Evolutionary conservation across 1,140 invertebrate species (phyloP).

Genomic region (Vollenhovia emeryi): DNA sequence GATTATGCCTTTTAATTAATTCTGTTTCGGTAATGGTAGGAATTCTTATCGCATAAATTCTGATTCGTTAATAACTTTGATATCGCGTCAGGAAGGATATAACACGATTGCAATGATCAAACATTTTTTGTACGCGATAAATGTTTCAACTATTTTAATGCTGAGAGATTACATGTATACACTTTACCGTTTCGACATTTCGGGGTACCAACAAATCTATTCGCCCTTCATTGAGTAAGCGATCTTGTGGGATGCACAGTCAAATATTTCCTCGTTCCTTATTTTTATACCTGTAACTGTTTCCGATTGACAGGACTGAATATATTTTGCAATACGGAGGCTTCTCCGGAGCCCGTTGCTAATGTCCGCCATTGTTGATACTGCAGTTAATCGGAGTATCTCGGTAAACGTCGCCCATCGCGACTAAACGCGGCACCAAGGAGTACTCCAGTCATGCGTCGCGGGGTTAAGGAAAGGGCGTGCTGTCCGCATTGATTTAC

Average conservation of each 20-base stretch:
- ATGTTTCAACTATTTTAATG: neutral
- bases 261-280: neutral
- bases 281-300: neutral
- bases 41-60: neutral
- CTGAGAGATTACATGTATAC: neutral
- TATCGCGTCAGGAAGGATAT: neutral
- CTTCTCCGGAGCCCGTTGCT: neutral
- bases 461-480: slow-evolving; percentile 76
- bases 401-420: slow-evolving; percentile 56
- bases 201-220: neutral
- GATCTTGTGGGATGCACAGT: neutral
- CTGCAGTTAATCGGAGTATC: slow-evolving; percentile 34
- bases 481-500: slow-evolving; percentile 79
- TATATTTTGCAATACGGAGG: neutral
- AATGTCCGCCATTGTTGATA: slow-evolving; percentile 46
- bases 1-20: neutral
- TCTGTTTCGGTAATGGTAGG: neutral
- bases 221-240: neutral
- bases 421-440: slow-evolving; percentile 66
- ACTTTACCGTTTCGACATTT: neutral
- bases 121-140: neutral
- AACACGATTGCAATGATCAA: neutral
- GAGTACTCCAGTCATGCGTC: slow-evolving; percentile 75
- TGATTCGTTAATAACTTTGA: neutral
- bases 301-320: neutral